Base-by-base conservation (phyloP, 2,888 invertebrate genomes). In the Macrostomum cliftonense region DNA sequence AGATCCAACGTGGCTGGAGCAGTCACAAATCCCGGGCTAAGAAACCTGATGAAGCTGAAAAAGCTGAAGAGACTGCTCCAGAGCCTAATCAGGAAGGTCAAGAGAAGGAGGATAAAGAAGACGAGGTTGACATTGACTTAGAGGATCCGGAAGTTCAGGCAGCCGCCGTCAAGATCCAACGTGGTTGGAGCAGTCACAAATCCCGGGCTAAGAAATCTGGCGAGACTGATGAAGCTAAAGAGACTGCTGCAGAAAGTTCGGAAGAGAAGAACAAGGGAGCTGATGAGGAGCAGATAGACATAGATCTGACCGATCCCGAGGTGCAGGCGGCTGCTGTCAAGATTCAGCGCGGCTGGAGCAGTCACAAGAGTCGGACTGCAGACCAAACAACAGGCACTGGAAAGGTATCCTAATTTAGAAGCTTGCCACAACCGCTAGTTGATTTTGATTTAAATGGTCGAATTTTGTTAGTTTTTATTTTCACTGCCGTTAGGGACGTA, bases 151-250 rank as follows among this genome's bases (percentile, higher is more conserved):
- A 66, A 40, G 61, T 63, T 12, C 57, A 58, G 46, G 56, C 59
- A 51, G 65, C 67, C 17, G 65, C 65, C 12, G 47, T 59, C 11
- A 64, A 61, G 54, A 67, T 66, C 52, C 67, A 67, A 55, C 62
- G 65, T 16, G 63, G 64, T 28, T 63, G 63, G 58, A 56, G 61
- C 47, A 65, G 68, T n/a, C 49, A 46, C 43, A 48, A 51, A 45
- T 50, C 53, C 47, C 54, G 66, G 47, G 57, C 63, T 40, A 28
- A 28, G 4, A 28, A 28, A 9, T 7, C 28, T 7, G 28, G 9
- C 9, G 28, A 28, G 9, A 9, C 4, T 28, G 28, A 28, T 28
- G 28, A 4, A 7, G 28, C 9, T 28, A 28, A 28, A 9, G 28
- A 28, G 28, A 28, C 28, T 28, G 28, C 28, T 28, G 5, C 4